These are phyloP conservation scores for Acheta domesticus DNA, from an alignment of 2,888 invertebrate genomes.

Conservation along the genomic window DNA sequence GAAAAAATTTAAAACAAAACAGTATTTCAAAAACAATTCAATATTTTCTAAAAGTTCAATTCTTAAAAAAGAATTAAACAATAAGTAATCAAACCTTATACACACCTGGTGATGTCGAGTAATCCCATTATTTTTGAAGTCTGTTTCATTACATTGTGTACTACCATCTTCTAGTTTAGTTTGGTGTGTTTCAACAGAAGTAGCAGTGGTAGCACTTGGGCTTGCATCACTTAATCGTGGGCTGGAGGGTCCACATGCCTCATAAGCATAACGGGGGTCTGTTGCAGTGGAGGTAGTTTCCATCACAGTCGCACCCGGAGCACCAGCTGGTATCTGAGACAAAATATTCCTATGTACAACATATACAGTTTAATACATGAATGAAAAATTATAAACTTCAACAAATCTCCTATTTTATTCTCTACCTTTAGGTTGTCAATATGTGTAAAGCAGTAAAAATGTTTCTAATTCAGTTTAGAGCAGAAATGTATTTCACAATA, in stretches of 20 bases:
- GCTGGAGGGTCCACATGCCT: conserved; percentile 27
- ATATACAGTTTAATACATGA: too few species aligned
- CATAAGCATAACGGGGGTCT: conserved; percentile 35
- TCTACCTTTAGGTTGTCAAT: too few species aligned
- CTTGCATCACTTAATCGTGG: conserved; percentile 27
- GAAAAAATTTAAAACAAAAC: too few species aligned
- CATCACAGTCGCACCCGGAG: conserved; percentile 45
- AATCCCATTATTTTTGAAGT: conserved; percentile 31
- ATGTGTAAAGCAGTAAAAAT: too few species aligned
- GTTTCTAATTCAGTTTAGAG: too few species aligned
- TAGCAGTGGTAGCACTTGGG: conserved; percentile 3
- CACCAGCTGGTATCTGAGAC: conserved; percentile 32
- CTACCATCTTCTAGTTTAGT: conserved; percentile 37
- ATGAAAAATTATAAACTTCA: too few species aligned
- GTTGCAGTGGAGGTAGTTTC: conserved; percentile 43
- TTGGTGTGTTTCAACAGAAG: background rate
- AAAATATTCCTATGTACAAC: background rate
- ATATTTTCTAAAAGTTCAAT: too few species aligned
- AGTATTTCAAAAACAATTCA: too few species aligned
- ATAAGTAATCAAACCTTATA: too few species aligned
- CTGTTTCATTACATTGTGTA: conserved; percentile 37
- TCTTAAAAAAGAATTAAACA: too few species aligned
- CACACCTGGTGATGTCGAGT: background rate
- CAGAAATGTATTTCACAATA: too few species aligned
- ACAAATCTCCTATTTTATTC: too few species aligned